Evolutionary conservation across 2,797 vertebrate species (phyloP), one percentile per base, ranked within the genome.

Genomic region (Remorina albescens): DNA sequence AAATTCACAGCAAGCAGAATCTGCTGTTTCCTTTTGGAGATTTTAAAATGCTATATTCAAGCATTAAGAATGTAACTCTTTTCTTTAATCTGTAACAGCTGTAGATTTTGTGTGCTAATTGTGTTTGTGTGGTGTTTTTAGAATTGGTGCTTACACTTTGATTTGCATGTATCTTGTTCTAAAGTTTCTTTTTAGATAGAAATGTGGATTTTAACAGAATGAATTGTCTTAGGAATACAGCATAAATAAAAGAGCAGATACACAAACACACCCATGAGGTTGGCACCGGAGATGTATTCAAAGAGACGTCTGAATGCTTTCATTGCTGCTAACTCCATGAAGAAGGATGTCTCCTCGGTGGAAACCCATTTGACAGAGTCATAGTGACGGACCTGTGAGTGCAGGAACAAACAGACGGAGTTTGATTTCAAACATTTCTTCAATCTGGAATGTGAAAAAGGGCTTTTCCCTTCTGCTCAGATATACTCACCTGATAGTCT

Each of bases 321-420:
- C 4, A 78, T 3, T 2, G 18, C 0, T 9, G 92, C 91, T 0
- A 83, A 0, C 2, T 92, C 93, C 84, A 88, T 86, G 23, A 86
- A 19, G 8, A 7, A 8, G 25, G 82, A 78, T 1, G 51, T 25
- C 30, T 67, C 78, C 0, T 84, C 30, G 2, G 92, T 92, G 6
- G 91, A 80, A 61, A 94, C 92, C 94, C 92, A 94, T 63, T 87
- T 95, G 11, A 78, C 78, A 19, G 89, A 23, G 0, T 78, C 61
- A 34, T 95, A 95, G 75, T 82, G 86, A 34, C 93, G 94, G 23
- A 93, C 93, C 95, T 95, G 76, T n/a, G 26, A 47, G 42, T 19
- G 81, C 0, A 71, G 6, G 12, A 69, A 56, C 19, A 63, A 18
- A 68, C 12, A 71, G 8, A 8, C n/a, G 32, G 4, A 12, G 5